Percentiles rank a stretch among this genome's conserved stretches.
Evolutionary conservation across 23 tunicate species (phyloP).

Genomic region (Clavelina lepadiformis): DNA sequence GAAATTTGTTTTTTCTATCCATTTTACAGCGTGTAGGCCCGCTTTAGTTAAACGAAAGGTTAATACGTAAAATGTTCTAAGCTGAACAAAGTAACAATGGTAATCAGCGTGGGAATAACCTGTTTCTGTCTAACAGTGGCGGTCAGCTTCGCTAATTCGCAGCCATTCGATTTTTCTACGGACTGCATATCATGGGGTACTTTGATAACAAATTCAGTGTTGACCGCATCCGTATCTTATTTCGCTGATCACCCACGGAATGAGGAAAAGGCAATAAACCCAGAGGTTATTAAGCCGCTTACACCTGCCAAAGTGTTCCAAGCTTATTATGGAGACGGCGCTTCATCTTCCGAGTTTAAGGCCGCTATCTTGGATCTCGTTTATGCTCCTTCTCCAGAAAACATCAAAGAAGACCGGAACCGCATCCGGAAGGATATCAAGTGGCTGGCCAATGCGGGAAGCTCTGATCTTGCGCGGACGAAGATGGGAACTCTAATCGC

Average conservation of each 20-base stretch:
- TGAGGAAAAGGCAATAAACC: conserved; percentile 26
- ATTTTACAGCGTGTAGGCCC: too few species aligned
- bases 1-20: too few species aligned
- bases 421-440: conserved; percentile 48
- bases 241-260: conserved; percentile 66
- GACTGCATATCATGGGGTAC: conserved; percentile 15
- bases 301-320: conserved; percentile 52
- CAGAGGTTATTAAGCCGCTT: conserved; percentile 19
- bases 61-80: too few species aligned
- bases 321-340: conserved; percentile 53
- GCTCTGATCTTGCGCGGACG: conserved; percentile 46
- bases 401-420: conserved; percentile 29
- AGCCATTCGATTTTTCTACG: not conserved
- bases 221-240: conserved; percentile 47
- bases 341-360: conserved; percentile 55
- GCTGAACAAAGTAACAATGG: too few species aligned
- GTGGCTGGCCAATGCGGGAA: conserved; percentile 38
- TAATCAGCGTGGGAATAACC: too few species aligned
- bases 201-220: conserved; percentile 27
- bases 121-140: too few species aligned
- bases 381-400: conserved; percentile 17
- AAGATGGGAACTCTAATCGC: conserved; percentile 24
- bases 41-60: too few species aligned
- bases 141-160: not conserved
- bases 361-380: conserved; percentile 38